Percentiles rank a stretch among this genome's conserved stretches.
Conservation (phyloP, 2,797 vertebrate species). For the Hemibagrus guttatus region DNA sequence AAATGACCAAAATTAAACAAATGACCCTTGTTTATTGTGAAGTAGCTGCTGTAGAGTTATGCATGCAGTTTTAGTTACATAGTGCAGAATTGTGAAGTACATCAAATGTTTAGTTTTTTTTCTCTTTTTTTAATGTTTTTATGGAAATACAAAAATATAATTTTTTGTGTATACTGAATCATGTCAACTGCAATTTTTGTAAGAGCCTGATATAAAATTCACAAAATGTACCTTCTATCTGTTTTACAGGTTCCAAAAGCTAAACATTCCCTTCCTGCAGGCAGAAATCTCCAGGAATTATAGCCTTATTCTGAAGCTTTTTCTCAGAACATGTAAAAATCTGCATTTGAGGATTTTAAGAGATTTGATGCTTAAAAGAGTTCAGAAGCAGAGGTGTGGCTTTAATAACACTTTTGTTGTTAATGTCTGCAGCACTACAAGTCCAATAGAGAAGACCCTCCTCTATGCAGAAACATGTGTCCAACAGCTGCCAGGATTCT, state of each 20-base stretch:
- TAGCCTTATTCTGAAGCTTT: constrained; percentile 75
- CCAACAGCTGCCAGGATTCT: constrained; percentile 79
- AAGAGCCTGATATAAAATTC: no score
- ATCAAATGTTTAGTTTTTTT: no score
- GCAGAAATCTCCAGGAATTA: constrained; percentile 66
- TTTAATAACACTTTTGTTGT: background rate
- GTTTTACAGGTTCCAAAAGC: constrained; percentile 71
- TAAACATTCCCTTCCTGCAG: constrained; percentile 79
- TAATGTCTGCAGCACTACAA: constrained; percentile 70
- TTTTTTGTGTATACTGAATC: no score
- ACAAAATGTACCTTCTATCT: background rate
- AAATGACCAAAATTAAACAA: no score
- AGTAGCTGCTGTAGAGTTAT: no score
- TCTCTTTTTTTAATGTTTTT: no score
- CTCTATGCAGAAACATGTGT: constrained; percentile 77
- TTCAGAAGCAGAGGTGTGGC: no score
- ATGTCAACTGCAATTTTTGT: no score
- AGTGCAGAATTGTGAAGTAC: no score
- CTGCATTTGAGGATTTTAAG: background rate
- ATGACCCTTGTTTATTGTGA: no score
- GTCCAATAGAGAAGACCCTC: constrained; percentile 74
- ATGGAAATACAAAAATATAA: no score
- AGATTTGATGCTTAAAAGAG: background rate
- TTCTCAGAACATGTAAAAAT: constrained; percentile 72
- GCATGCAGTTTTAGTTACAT: no score